Base-by-base conservation (phyloP, 2,113 vertebrate genomes). In the Odontophorus gujanensis region DNA sequence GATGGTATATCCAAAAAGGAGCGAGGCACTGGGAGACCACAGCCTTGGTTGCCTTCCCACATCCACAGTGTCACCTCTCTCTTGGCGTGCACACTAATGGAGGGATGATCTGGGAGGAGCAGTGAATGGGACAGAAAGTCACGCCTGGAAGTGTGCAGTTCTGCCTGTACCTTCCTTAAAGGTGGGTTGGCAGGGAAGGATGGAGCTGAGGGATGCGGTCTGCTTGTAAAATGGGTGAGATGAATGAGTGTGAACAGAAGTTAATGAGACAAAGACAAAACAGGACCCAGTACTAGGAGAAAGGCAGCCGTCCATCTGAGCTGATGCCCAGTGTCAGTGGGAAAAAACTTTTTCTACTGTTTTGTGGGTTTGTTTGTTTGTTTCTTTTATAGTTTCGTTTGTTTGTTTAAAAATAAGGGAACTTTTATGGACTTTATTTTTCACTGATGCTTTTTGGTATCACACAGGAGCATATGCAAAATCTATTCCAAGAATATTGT, bases 11-110 rank as follows among this genome's bases (percentile, higher is more conserved):
- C 16, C 43, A 48, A 57, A 91, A 91, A 80, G 63, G 71, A 72
- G 62, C 61, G 11, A 84, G 1, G 0, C 9, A 75, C 2, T 18
- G 26, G 26, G n/a, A 89, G 12, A 59, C 30, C 0, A 0, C 40
- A 40, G 40, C 40, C 12, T 40, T 40, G 40, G 40, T 40, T 40
- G 40, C 40, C 40, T 40, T 40, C 40, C 40, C 40, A 40, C 40
- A 40, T 40, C 40, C 40, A 13, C 40, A 40, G 40, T 40, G 40
- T 11, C 40, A 40, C 40, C 40, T 40, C 40, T 40, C 40, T 40
- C 40, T 40, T 40, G 12, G 45, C 55, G 62, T 5, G 13, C 24
- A 30, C 0, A 0, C 50, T 90, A 82, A 69, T 28, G 55, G 28
- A 68, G 34, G 47, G 38, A 34, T 55, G 9, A 9, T 58, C 43